Evolutionary conservation across 1,140 invertebrate genomes (phyloP).

Genomic region (Aleiodes sp.): DNA sequence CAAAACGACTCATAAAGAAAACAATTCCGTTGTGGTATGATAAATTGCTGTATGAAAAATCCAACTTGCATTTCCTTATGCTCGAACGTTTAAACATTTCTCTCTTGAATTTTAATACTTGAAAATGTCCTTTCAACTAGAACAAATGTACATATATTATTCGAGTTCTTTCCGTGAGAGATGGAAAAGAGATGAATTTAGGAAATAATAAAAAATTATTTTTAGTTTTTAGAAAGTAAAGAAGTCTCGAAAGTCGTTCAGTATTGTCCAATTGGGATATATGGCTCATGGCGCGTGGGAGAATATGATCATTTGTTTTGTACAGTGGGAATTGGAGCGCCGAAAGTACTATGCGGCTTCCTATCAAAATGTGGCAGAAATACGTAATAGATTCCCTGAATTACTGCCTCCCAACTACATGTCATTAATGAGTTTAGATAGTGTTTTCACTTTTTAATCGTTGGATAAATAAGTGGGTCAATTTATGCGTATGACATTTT

Average conservation of each 20-base stretch:
- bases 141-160: too few species aligned
- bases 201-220: background rate
- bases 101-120: too few species aligned
- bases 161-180: too few species aligned
- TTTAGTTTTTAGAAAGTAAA: background rate
- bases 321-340: constrained; percentile 42
- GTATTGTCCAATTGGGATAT: constrained; percentile 8
- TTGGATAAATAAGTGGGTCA: background rate
- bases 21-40: too few species aligned
- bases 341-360: constrained; percentile 39
- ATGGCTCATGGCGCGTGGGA: constrained; percentile 3
- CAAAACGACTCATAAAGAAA: too few species aligned
- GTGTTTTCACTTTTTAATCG: background rate
- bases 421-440: background rate
- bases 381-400: background rate
- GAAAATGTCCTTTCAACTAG: too few species aligned
- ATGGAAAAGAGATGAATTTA: too few species aligned
- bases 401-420: background rate
- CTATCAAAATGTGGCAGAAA: constrained; percentile 15
- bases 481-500: too few species aligned
- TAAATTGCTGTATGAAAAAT: too few species aligned
- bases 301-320: constrained; percentile 29
- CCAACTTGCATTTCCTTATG: too few species aligned
- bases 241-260: background rate
- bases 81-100: too few species aligned